Base-by-base conservation (phyloP, 1,140 invertebrate genomes). In the Sarcophaga bullata region DNA sequence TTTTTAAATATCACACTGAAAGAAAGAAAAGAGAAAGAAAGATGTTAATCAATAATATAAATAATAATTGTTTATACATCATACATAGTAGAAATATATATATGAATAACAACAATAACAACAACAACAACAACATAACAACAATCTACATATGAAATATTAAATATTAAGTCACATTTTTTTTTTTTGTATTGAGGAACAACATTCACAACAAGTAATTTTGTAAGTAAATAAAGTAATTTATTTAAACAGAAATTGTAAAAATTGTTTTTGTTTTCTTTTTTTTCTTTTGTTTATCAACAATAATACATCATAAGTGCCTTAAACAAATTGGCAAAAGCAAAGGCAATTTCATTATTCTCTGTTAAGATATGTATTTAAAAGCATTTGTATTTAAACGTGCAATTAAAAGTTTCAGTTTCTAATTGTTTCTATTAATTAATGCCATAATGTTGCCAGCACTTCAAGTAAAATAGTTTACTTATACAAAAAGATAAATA, bases 181-280 rank as follows among this genome's bases (percentile, higher is more conserved):
- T 76, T 37, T 1, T 37, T 76, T 76, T 80, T 80, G 52, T 80
- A 62, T 80, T 62, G 52, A 47, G 62, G 62, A 80, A 48, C 58
- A 80, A 48, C 58, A 46, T 68, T 47, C 52, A 68, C 25, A 68
- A 80, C n/a, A 19, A 80, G 3, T 37, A 62, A 46, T 80, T 80
- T 80, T 80, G 52, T 80, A 80, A 78, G 75, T 50, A 78, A 78
- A 78, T 78, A 78, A 78, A 78, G 75, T 78, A 78, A 78, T 50
- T 78, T 78, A 78, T 78, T 78, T 78, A 78, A 78, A 52, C 19
- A 78, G 37, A 78, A 78, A 50, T 10, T 37, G 1, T 37, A 68
- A 5, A 68, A 68, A 2, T 37, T 19, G 6, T 10, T 62, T 62
- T 62, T 62, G 17, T n/a, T 62, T 62, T 62, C 17, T 3, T 37